Percentiles rank a stretch among this genome's conserved stretches.
phyloP scores from a whole-genome alignment of 2,113 vertebrate species.

The Oncorhynchus mykiss region DNA sequence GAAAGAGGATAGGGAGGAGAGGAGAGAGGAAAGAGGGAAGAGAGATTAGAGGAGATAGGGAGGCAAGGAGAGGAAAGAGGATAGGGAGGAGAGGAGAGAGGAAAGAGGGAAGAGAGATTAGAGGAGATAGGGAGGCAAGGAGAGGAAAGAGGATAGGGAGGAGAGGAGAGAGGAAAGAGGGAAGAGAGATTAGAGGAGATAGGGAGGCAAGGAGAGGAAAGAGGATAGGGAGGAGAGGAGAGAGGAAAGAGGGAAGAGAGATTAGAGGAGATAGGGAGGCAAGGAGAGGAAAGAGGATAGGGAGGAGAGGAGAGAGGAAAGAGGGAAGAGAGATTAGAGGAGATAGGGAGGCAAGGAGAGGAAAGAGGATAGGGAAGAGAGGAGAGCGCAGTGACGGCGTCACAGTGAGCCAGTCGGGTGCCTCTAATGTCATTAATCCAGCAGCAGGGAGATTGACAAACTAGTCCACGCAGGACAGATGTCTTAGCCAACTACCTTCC shows the following conservation, averaged over 20 bases:
- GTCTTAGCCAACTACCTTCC: background rate
- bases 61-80: background rate
- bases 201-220: background rate
- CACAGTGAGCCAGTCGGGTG: constrained; percentile 19
- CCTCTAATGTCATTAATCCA: constrained; percentile 27
- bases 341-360: background rate
- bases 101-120: background rate
- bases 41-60: background rate
- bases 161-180: background rate
- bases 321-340: background rate
- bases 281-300: background rate
- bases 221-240: constrained; percentile 1
- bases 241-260: background rate
- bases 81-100: background rate
- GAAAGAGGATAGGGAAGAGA: background rate
- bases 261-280: background rate
- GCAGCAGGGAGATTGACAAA: background rate
- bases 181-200: too few species aligned
- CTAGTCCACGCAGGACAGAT: constrained; percentile 24
- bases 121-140: background rate
- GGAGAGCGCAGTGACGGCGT: constrained; percentile 8
- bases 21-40: background rate
- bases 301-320: background rate
- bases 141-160: background rate
- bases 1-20: background rate